phyloP scores from a whole-genome alignment of 2,797 vertebrate species.

The Dendrocincla fuliginosa region DNA sequence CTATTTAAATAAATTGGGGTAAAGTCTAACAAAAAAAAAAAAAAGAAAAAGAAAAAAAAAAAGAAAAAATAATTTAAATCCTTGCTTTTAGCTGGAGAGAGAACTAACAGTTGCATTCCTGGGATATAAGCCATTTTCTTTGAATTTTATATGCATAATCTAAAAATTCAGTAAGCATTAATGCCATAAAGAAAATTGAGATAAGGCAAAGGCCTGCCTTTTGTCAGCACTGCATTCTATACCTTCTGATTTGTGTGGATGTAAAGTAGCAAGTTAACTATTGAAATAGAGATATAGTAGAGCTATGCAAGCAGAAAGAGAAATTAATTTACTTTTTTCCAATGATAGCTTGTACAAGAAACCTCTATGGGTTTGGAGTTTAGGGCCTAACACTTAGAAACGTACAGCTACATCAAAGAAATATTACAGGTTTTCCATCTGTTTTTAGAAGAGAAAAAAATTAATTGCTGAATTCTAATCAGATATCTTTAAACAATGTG shows the following conservation, averaged over 20 bases:
- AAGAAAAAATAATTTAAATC: not conserved
- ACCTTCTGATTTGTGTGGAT: not conserved
- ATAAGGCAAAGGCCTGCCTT: not conserved
- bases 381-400: not conserved
- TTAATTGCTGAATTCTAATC: not conserved
- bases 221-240: not conserved
- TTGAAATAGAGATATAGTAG: not conserved
- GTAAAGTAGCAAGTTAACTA: not conserved
- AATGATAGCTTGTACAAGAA: not conserved
- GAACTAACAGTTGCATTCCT: not conserved
- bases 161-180: not conserved
- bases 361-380: not conserved
- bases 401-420: not conserved
- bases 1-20: not conserved
- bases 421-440: not conserved
- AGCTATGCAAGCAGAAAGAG: not conserved
- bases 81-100: not conserved
- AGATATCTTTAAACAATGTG: not conserved
- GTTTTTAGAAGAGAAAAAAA: not conserved
- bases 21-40: not conserved
- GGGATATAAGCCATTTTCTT: not conserved
- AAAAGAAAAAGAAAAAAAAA: not conserved
- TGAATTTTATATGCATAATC: not conserved
- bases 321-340: not conserved
- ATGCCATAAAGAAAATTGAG: not conserved